phyloP scores from a whole-genome alignment of 2,797 vertebrate genomes.

The Lindbergichthys nudifrons region DNA sequence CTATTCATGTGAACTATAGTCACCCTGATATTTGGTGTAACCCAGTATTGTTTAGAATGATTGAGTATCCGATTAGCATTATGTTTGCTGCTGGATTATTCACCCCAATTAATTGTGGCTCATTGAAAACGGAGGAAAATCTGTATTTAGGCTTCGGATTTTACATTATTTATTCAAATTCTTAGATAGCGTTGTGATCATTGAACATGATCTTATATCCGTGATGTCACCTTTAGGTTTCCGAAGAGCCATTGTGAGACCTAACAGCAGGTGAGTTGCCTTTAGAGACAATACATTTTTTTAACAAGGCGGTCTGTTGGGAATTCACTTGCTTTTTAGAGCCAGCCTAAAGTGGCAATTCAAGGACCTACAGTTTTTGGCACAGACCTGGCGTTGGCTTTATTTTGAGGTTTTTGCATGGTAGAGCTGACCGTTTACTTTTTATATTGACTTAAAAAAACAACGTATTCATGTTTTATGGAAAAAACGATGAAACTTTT shows the following conservation, averaged over 20 bases:
- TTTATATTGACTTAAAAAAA: neutral
- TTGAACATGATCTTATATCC: too few species aligned
- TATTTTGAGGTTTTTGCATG: too few species aligned
- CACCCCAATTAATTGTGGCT: conserved; percentile 23
- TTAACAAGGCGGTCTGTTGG: too few species aligned
- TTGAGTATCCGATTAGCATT: conserved; percentile 66
- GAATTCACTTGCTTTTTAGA: too few species aligned
- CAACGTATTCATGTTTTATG: neutral
- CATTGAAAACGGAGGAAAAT: conserved; percentile 2
- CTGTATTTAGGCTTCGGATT: neutral
- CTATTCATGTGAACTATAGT: conserved; percentile 58
- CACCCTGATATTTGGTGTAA: conserved; percentile 60
- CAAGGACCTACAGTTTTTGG: too few species aligned
- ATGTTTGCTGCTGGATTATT: conserved; percentile 43
- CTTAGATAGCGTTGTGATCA: neutral
- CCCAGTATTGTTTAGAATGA: conserved; percentile 61
- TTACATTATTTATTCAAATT: neutral
- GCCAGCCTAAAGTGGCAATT: too few species aligned
- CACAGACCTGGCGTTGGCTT: too few species aligned
- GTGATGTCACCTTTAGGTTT: too few species aligned
- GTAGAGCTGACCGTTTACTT: neutral
- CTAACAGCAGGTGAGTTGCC: too few species aligned
- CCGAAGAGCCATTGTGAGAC: too few species aligned
- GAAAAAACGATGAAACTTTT: neutral
- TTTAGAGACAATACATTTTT: too few species aligned